phyloP scores from a whole-genome alignment of 1,140 invertebrate species.

The Danaus melanippus region DNA sequence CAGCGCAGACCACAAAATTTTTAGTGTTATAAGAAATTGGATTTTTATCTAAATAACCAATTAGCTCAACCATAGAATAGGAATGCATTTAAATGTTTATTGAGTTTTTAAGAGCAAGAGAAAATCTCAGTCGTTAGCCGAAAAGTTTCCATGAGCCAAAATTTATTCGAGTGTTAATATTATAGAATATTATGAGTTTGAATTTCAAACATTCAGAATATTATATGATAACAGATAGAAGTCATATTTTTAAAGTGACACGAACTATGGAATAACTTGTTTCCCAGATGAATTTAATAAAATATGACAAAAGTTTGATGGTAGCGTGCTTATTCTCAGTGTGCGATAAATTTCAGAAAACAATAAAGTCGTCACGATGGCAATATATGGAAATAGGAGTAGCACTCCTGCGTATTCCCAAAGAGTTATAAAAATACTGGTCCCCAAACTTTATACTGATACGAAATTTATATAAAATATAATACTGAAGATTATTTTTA shows the following conservation, averaged over 20 bases:
- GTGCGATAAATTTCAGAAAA: slow-evolving; percentile 22
- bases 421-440: slow-evolving; percentile 13
- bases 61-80: background rate
- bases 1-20: no score
- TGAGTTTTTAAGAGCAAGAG: no score
- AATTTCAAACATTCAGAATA: background rate
- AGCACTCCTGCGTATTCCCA: slow-evolving; percentile 35
- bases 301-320: slow-evolving; percentile 11
- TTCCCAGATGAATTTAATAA: slow-evolving; percentile 6
- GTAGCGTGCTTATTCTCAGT: slow-evolving; percentile 13
- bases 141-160: background rate
- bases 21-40: no score
- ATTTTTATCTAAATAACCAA: background rate
- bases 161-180: slow-evolving; percentile 3
- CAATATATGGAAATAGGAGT: slow-evolving; percentile 27
- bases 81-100: no score
- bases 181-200: slow-evolving; percentile 1
- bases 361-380: slow-evolving; percentile 29
- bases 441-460: slow-evolving; percentile 14
- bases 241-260: no score
- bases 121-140: no score
- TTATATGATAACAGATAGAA: background rate
- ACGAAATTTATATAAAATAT: background rate
- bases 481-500: background rate
- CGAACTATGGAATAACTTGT: background rate